phyloP scores from a whole-genome alignment of 2,797 vertebrate species.

The Acanthurus leucopareius region DNA sequence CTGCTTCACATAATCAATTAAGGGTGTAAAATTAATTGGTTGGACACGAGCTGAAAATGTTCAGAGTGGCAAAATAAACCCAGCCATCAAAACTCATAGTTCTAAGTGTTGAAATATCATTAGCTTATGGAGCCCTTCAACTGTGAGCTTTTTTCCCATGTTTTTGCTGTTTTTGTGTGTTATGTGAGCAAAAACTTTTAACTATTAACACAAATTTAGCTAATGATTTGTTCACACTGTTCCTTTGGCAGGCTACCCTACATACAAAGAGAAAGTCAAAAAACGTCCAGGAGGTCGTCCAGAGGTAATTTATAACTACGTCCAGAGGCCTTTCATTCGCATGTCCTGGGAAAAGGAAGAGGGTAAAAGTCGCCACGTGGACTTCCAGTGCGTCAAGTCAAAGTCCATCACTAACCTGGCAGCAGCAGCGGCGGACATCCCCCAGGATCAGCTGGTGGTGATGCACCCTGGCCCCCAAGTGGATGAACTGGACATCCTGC shows the following conservation, averaged over 20 bases:
- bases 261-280: constrained; percentile 99
- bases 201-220: neutral
- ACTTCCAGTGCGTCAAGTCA: constrained; percentile 99
- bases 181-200: neutral
- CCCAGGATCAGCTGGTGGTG: constrained; percentile 96
- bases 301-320: constrained; percentile 99
- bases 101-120: neutral
- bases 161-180: neutral
- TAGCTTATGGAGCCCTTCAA: neutral
- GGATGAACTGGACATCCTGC: constrained; percentile 94
- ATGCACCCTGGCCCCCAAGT: constrained; percentile 93
- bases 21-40: neutral
- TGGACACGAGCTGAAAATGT: neutral
- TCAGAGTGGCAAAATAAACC: neutral
- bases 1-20: neutral
- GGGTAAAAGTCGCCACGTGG: constrained; percentile 97
- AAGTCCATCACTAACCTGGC: constrained; percentile 98
- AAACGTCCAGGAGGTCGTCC: constrained; percentile 95
- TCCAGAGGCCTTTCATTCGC: constrained; percentile 97
- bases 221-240: constrained; percentile 6
- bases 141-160: neutral
- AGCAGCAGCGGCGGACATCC: constrained; percentile 94
- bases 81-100: neutral
- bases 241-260: constrained; percentile 91
- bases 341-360: constrained; percentile 99